Conservation (phyloP, 1,140 invertebrate species). For the Chrysomallon squamiferum region DNA sequence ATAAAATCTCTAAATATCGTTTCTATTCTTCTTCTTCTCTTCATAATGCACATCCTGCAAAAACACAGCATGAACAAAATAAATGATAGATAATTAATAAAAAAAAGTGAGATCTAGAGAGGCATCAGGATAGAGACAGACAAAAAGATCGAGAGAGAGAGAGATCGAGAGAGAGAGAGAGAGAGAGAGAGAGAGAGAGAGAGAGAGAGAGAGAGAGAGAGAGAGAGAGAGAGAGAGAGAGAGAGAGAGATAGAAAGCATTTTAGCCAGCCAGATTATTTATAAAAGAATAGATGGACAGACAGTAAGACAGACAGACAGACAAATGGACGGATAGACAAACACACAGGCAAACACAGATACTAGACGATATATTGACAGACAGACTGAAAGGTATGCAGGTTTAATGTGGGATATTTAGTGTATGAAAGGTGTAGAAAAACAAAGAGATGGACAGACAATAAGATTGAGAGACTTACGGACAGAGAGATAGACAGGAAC, state of each 20-base stretch:
- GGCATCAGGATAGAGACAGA: too few relatives aligned
- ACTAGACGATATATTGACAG: neutral
- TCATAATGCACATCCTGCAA: too few relatives aligned
- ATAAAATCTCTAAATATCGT: neutral
- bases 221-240: neutral
- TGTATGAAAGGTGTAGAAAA: too few relatives aligned
- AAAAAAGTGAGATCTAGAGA: too few relatives aligned
- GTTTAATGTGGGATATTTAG: too few relatives aligned
- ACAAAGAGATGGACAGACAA: neutral
- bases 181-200: neutral
- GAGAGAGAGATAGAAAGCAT: neutral
- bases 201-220: neutral
- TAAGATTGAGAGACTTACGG: too few relatives aligned
- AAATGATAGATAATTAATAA: too few relatives aligned
- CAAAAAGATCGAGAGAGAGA: neutral
- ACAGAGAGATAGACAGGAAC: neutral
- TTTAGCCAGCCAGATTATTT: too few relatives aligned
- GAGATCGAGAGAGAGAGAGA: neutral
- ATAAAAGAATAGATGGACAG: neutral
- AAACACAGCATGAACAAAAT: too few relatives aligned
- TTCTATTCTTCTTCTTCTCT: too few relatives aligned
- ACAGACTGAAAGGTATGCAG: too few relatives aligned
- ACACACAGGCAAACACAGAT: conserved; percentile 4
- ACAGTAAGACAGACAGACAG: neutral
- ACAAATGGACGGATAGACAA: neutral